Percentiles rank a stretch among this genome's conserved stretches.
phyloP scores from a whole-genome alignment of 2,113 vertebrate species.

The Psittacus erithacus region DNA sequence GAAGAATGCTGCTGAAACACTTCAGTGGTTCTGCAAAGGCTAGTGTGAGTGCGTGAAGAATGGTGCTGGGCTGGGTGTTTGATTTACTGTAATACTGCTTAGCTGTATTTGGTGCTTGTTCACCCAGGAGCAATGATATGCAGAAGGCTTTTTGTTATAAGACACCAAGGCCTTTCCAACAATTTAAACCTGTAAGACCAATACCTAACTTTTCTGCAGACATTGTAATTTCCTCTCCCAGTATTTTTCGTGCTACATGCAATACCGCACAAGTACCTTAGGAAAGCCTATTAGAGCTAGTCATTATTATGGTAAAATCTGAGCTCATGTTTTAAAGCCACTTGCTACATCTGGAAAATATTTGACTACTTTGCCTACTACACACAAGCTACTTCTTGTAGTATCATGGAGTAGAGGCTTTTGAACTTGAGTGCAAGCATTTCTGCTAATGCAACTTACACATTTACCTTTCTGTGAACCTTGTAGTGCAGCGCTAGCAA shows the following conservation, averaged over 20 bases:
- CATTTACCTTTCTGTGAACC: neutral
- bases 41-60: neutral
- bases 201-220: neutral
- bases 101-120: neutral
- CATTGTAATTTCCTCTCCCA: neutral
- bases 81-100: neutral
- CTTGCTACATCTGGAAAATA: neutral
- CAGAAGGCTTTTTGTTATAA: neutral
- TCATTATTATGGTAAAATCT: neutral
- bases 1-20: neutral
- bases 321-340: neutral
- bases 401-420: neutral
- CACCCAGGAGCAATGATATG: neutral
- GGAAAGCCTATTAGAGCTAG: neutral
- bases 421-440: neutral
- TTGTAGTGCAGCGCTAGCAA: neutral
- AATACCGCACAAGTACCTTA: neutral
- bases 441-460: fast-evolving
- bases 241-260: neutral
- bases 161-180: neutral
- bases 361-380: neutral
- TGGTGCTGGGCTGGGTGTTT: neutral
- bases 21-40: neutral
- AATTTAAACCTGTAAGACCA: neutral
- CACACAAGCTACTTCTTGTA: neutral